A percentile compares a stretch with the other conserved stretches of the same genome.
Conservation (phyloP, 2,797 vertebrate species). For the Parauchenoglanis ngamensis region DNA sequence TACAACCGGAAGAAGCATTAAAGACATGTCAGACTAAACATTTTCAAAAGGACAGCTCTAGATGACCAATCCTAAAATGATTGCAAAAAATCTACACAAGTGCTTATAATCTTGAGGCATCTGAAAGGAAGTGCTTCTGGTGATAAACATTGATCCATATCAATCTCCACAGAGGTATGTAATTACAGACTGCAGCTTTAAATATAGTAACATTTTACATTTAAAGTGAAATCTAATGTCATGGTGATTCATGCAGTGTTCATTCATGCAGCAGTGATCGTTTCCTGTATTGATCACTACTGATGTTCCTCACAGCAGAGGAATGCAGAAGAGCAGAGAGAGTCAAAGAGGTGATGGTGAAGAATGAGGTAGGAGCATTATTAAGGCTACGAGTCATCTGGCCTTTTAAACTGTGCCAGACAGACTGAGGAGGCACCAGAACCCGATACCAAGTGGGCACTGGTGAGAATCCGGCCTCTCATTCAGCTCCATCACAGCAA, state of each 20-base stretch:
- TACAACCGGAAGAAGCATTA: background rate
- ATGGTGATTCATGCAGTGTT: background rate
- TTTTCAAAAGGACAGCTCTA: background rate
- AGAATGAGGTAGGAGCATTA: background rate
- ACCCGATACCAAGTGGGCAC: slow-evolving; percentile 11
- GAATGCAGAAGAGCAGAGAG: background rate
- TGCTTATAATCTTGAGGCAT: background rate
- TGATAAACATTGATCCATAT: background rate
- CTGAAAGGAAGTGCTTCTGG: background rate
- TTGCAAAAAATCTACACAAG: background rate
- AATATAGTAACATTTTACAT: slow-evolving; percentile 19
- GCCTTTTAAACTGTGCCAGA: slow-evolving; percentile 12
- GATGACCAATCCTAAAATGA: background rate
- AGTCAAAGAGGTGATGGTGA: background rate
- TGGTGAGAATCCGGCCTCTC: slow-evolving; percentile 24
- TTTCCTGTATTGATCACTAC: background rate
- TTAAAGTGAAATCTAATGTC: background rate
- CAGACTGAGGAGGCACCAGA: background rate
- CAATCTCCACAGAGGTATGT: background rate
- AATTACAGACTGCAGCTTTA: slow-evolving; percentile 23
- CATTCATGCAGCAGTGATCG: background rate
- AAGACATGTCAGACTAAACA: background rate
- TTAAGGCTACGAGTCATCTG: slow-evolving; percentile 17
- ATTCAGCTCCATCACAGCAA: slow-evolving; percentile 13
- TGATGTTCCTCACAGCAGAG: background rate